These are phyloP conservation scores for Megaceryle alcyon DNA, from an alignment of 2,797 vertebrate genomes.

Conservation along the genomic window DNA sequence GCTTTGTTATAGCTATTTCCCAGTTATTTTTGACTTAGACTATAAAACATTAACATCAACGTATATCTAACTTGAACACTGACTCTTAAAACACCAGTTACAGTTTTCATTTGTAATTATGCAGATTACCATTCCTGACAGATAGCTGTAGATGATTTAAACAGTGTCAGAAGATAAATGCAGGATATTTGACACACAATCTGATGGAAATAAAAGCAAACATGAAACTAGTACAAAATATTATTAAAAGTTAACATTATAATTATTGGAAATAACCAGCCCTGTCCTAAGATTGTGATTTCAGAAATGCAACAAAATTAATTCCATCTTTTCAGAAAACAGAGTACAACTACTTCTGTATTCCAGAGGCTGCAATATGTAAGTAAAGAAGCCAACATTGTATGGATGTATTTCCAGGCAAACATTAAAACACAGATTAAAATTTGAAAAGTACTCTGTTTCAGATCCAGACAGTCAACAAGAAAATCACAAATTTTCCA, in stretches of 20 bases:
- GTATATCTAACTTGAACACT: not conserved
- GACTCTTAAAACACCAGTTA: not conserved
- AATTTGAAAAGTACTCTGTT: not conserved
- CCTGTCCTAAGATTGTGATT: not conserved
- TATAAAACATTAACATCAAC: not conserved
- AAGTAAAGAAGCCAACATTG: not conserved
- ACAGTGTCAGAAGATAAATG: not conserved
- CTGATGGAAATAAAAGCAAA: not conserved
- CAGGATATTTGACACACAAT: not conserved
- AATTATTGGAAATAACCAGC: not conserved
- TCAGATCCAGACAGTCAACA: not conserved
- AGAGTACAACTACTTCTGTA: not conserved
- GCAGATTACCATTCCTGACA: not conserved
- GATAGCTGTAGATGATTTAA: not conserved
- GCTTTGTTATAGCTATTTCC: not conserved
- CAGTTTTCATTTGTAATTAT: not conserved
- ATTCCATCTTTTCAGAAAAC: not conserved
- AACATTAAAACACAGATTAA: not conserved
- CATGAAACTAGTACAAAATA: not conserved
- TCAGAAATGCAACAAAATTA: not conserved
- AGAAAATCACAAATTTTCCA: not conserved
- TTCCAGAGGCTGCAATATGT: not conserved
- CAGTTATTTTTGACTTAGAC: not conserved
- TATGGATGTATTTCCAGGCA: not conserved
- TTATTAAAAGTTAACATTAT: not conserved